phyloP scores from a whole-genome alignment of 2,797 vertebrate genomes.

The Petrocephalus sullivani region DNA sequence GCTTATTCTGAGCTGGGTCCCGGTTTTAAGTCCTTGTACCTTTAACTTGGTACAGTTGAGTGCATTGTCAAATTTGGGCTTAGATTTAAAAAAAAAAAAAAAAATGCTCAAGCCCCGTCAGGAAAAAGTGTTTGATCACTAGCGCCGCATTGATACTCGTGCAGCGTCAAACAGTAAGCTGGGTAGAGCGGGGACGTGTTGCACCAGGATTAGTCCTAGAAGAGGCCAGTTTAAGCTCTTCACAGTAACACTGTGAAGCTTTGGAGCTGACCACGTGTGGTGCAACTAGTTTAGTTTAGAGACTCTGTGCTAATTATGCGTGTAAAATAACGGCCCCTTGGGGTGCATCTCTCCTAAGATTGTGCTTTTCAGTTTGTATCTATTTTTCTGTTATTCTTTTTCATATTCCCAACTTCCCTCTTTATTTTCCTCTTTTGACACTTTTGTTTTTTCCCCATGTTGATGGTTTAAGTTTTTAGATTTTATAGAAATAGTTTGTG shows the following conservation, averaged over 20 bases:
- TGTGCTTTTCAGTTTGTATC: neutral
- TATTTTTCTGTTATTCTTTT: neutral
- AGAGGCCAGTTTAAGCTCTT: neutral
- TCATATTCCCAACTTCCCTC: neutral
- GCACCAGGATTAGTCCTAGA: neutral
- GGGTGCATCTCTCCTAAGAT: neutral
- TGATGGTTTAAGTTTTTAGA: neutral
- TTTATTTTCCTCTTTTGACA: neutral
- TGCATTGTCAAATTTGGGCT: neutral
- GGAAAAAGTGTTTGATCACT: neutral
- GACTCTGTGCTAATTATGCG: neutral
- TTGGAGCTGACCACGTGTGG: neutral
- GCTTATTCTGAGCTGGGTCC: neutral
- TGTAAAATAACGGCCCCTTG: neutral
- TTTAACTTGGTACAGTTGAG: neutral
- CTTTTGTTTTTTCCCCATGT: neutral
- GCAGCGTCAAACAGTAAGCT: neutral
- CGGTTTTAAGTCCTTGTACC: neutral
- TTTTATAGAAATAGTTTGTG: neutral
- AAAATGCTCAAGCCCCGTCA: neutral
- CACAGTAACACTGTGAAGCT: neutral
- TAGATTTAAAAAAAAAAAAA: neutral
- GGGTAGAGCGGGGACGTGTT: neutral
- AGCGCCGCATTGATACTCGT: neutral
- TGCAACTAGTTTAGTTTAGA: neutral